Percentiles rank a stretch among this genome's conserved stretches.
Conservation (phyloP, 2,888 invertebrate genomes). For the Epinotia demarniana region DNA sequence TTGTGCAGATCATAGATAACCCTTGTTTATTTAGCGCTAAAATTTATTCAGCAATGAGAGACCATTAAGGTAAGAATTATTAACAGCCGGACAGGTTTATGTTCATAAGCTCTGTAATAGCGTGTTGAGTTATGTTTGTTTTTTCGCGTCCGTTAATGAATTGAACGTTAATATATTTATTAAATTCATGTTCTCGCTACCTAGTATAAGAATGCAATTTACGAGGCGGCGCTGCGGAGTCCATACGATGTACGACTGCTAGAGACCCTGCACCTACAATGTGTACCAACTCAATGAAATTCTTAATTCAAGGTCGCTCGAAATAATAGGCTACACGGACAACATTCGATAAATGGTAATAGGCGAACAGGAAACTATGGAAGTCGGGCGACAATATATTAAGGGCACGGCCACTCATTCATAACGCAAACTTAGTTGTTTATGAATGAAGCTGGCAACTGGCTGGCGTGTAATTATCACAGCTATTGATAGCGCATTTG, state of each 20-base stretch:
- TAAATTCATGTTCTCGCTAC: constrained; percentile 47
- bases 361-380: constrained; percentile 74
- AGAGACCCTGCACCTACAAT: constrained; percentile 55
- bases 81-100: constrained; percentile 74
- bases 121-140: constrained; percentile 66
- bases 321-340: constrained; percentile 66
- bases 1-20: constrained; percentile 80
- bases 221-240: constrained; percentile 18
- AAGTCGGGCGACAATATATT: constrained; percentile 72
- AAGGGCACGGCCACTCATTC: constrained; percentile 76
- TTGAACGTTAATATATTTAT: constrained; percentile 69
- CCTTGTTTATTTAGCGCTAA: constrained; percentile 82
- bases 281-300: constrained; percentile 70
- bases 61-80: constrained; percentile 78
- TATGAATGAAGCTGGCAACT: constrained; percentile 78
- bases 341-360: constrained; percentile 78
- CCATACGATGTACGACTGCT: constrained; percentile 26
- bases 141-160: constrained; percentile 69
- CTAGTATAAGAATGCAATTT: constrained; percentile 42
- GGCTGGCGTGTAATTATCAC: constrained; percentile 74
- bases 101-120: constrained; percentile 70
- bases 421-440: constrained; percentile 76
- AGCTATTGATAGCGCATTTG: constrained; percentile 73
- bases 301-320: constrained; percentile 72
- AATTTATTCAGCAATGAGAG: constrained; percentile 77